Conservation (phyloP, 2,888 invertebrate genomes). For the Pemphredon lugubris region DNA sequence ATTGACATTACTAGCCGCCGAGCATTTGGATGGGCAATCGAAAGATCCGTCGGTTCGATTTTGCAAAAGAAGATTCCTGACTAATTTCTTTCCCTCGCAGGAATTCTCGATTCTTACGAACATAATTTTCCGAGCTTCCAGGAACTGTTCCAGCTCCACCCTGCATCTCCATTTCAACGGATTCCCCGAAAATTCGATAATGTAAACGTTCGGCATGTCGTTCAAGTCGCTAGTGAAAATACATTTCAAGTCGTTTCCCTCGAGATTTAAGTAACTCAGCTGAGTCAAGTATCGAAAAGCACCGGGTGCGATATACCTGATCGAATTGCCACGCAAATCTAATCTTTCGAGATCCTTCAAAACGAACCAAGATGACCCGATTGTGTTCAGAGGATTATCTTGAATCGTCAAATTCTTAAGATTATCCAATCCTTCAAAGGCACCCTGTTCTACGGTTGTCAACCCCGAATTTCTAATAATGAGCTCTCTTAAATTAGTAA, state of each 20-base stretch:
- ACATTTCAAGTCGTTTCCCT: constrained; percentile 70
- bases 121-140: constrained; percentile 60
- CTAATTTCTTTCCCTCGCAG: constrained; percentile 62
- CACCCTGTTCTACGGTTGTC: constrained; percentile 57
- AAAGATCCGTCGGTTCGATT: constrained; percentile 50
- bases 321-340: constrained; percentile 68
- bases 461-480: constrained; percentile 67
- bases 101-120: constrained; percentile 58
- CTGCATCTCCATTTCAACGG: constrained; percentile 73
- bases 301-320: constrained; percentile 65
- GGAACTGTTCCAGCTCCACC: constrained; percentile 68
- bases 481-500: constrained; percentile 63
- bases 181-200: constrained; percentile 68
- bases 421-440: constrained; percentile 58
- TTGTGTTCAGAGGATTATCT: constrained; percentile 62
- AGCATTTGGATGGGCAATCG: constrained; percentile 48
- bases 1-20: background rate
- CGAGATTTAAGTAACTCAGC: constrained; percentile 68
- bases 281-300: constrained; percentile 58
- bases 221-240: constrained; percentile 70
- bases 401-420: constrained; percentile 64
- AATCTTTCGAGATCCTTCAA: constrained; percentile 58
- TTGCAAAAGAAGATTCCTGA: constrained; percentile 48
- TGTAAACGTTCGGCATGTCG: constrained; percentile 60
- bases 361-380: constrained; percentile 64